phyloP scores from a whole-genome alignment of 2,888 invertebrate genomes.

The Sesia apiformis region DNA sequence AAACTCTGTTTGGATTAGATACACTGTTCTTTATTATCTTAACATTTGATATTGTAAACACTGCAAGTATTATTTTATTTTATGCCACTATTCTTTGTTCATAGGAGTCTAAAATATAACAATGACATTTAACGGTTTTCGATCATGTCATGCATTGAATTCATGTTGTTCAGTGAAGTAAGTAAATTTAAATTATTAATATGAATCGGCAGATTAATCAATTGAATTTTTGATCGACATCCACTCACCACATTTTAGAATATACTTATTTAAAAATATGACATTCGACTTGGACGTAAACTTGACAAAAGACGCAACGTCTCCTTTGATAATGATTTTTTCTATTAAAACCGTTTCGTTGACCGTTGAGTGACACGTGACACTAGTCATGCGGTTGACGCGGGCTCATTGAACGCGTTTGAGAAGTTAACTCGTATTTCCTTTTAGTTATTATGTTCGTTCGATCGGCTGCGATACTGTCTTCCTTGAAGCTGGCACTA shows the following conservation, averaged over 20 bases:
- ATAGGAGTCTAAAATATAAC: conserved; percentile 5
- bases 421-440: conserved; percentile 20
- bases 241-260: conserved; percentile 6
- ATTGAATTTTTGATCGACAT: conserved; percentile 3
- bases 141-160: neutral
- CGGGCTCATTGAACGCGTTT: conserved; percentile 37
- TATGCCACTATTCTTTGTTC: conserved; percentile 7
- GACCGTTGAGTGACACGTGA: conserved; percentile 63
- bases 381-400: conserved; percentile 30
- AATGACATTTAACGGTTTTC: conserved; percentile 12
- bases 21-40: conserved; percentile 17
- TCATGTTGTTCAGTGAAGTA: neutral
- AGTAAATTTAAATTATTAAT: neutral
- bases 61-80: conserved; percentile 8
- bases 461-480: neutral
- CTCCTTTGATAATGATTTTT: conserved; percentile 31
- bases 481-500: no score
- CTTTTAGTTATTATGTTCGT: neutral
- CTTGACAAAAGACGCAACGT: conserved; percentile 31
- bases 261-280: conserved; percentile 13
- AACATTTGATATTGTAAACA: conserved; percentile 18
- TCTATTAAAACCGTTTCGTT: conserved; percentile 43
- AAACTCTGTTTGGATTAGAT: conserved; percentile 7
- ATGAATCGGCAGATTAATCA: neutral
- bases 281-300: conserved; percentile 45